Conservation (phyloP, 2,113 vertebrate genomes). For the Syngnathus floridae region DNA sequence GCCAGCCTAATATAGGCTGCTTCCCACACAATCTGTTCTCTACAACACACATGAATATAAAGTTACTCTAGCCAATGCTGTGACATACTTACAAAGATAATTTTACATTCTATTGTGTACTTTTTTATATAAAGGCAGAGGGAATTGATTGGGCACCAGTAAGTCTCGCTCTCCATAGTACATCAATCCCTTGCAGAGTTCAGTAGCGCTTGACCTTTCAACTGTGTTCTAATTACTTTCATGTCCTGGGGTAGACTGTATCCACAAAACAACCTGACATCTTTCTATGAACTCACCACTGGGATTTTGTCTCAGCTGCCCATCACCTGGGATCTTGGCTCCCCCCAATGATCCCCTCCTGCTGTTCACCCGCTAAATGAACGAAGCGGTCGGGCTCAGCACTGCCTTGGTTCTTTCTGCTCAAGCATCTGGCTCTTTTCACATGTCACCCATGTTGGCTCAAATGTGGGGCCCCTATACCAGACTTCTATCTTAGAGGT, state of each 20-base stretch:
- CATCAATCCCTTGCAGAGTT: conserved; percentile 52
- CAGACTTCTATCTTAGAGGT: conserved; percentile 35
- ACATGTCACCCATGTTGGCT: conserved; percentile 62
- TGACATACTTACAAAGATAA: conserved; percentile 48
- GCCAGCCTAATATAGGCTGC: too few species aligned
- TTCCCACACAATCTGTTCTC: too few species aligned
- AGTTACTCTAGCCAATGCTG: neutral
- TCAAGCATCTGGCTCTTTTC: conserved; percentile 63
- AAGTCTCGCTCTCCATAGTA: conserved; percentile 53
- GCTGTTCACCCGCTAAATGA: conserved; percentile 44
- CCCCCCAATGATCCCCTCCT: conserved; percentile 50
- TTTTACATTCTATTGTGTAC: conserved; percentile 32
- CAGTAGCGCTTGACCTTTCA: conserved; percentile 61
- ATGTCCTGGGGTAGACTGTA: conserved; percentile 60
- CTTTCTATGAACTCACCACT: conserved; percentile 64
- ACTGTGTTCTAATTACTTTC: conserved; percentile 71
- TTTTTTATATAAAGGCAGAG: conserved; percentile 30
- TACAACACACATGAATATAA: neutral
- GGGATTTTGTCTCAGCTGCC: conserved; percentile 62
- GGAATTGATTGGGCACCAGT: conserved; percentile 39
- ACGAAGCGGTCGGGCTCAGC: conserved; percentile 38
- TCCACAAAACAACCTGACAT: conserved; percentile 59
- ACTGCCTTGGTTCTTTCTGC: conserved; percentile 51
- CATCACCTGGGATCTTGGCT: conserved; percentile 67
- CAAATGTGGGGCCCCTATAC: conserved; percentile 29